phyloP scores from a whole-genome alignment of 35 echinoderm and acorn worm genomes.

The Hemicentrotus pulcherrimus region DNA sequence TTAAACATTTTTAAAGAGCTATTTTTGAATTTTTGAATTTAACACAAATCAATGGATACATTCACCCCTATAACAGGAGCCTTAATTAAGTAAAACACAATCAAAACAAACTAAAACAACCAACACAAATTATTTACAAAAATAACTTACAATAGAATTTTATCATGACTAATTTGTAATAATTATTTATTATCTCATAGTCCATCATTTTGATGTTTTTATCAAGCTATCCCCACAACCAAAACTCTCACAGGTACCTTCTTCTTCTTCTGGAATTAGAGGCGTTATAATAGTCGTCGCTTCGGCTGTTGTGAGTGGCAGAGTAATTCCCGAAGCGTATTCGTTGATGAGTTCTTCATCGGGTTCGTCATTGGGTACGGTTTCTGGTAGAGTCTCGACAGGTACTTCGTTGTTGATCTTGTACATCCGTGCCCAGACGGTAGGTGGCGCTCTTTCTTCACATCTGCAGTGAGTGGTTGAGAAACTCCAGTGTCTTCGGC shows the following conservation, averaged over 20 bases:
- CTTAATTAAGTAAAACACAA: too few relatives aligned
- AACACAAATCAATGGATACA: too few relatives aligned
- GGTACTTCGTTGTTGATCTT: background rate
- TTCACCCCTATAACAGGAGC: too few relatives aligned
- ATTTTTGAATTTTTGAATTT: too few relatives aligned
- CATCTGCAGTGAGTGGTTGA: background rate
- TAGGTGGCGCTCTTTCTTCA: conserved; percentile 33
- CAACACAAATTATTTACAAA: too few relatives aligned
- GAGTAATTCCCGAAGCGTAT: conserved; percentile 9
- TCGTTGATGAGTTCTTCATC: background rate
- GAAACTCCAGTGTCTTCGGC: conserved; percentile 22
- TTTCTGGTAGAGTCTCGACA: background rate
- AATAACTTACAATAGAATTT: too few relatives aligned
- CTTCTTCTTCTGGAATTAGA: background rate
- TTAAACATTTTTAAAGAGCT: too few relatives aligned
- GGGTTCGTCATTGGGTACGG: background rate
- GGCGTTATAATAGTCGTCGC: background rate
- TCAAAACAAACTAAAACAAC: too few relatives aligned
- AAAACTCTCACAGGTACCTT: background rate
- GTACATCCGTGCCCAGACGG: background rate
- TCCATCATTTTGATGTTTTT: too few relatives aligned
- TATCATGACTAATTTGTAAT: too few relatives aligned
- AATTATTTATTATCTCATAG: too few relatives aligned
- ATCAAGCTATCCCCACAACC: too few relatives aligned
- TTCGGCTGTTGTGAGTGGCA: background rate